Conservation (phyloP, 2,113 vertebrate species). For the Harpagus bidentatus region DNA sequence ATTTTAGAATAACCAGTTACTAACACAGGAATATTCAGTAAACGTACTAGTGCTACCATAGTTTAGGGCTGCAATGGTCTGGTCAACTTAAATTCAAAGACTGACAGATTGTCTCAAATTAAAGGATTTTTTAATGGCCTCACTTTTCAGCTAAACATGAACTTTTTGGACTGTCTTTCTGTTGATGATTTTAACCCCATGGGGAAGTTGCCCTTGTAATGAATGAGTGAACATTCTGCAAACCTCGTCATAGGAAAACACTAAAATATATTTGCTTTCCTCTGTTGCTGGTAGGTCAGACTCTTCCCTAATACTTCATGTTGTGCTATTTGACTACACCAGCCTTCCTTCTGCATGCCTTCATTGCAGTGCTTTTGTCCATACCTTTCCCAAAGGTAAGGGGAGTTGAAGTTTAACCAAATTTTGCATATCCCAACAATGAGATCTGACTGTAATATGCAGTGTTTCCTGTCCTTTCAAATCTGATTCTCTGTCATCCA, state of each 20-base stretch:
- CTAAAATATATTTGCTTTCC: not conserved
- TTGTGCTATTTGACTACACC: not conserved
- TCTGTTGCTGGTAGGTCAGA: not conserved
- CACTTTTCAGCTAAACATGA: not conserved
- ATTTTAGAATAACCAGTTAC: not conserved
- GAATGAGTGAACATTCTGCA: not conserved
- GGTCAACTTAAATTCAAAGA: not conserved
- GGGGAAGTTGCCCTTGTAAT: not conserved
- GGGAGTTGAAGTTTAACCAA: not conserved
- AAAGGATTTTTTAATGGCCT: not conserved
- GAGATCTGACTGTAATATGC: not conserved
- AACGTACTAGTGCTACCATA: not conserved
- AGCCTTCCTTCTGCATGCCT: not conserved
- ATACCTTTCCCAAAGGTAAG: not conserved
- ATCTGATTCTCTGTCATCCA: not conserved
- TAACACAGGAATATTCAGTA: not conserved
- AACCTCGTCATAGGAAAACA: not conserved
- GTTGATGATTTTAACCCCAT: not conserved
- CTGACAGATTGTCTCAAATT: not conserved
- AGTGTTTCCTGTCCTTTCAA: not conserved
- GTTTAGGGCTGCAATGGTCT: not conserved
- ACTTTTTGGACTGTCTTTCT: not conserved
- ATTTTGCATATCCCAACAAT: not conserved
- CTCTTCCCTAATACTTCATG: not conserved
- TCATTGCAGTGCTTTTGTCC: not conserved